Evolutionary conservation across 2,113 vertebrate species (phyloP).

Genomic region (human): DNA sequence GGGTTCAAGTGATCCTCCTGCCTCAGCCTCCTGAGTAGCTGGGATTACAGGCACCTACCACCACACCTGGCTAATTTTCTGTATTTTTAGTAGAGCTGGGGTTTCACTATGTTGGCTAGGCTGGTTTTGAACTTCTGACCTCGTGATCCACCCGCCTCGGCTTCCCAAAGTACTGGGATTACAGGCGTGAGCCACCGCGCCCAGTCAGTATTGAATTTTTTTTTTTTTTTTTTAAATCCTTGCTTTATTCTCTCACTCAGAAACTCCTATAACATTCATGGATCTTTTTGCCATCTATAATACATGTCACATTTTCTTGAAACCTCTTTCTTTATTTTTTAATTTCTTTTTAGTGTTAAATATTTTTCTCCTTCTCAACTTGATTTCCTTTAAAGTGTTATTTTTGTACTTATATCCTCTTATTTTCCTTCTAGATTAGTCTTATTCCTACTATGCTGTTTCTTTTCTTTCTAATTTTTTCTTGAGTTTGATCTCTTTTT

Average conservation of each 20-base stretch:
- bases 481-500: background rate
- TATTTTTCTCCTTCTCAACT: background rate
- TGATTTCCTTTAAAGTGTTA: background rate
- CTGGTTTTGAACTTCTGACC: no score
- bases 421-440: background rate
- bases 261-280: background rate
- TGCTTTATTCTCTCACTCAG: background rate
- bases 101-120: no score
- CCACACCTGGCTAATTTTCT: no score
- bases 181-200: no score
- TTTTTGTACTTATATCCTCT: background rate
- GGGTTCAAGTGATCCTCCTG: no score
- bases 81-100: no score
- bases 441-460: background rate
- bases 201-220: fast-evolving
- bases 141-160: no score
- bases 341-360: background rate
- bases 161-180: no score
- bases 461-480: background rate
- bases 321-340: background rate
- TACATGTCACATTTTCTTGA: background rate
- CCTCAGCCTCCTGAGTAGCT: no score
- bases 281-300: background rate
- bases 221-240: background rate
- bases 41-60: no score